Percentiles rank a stretch among this genome's conserved stretches.
Conservation (phyloP, 2,113 vertebrate species). For the Tricholaema leucomelas region DNA sequence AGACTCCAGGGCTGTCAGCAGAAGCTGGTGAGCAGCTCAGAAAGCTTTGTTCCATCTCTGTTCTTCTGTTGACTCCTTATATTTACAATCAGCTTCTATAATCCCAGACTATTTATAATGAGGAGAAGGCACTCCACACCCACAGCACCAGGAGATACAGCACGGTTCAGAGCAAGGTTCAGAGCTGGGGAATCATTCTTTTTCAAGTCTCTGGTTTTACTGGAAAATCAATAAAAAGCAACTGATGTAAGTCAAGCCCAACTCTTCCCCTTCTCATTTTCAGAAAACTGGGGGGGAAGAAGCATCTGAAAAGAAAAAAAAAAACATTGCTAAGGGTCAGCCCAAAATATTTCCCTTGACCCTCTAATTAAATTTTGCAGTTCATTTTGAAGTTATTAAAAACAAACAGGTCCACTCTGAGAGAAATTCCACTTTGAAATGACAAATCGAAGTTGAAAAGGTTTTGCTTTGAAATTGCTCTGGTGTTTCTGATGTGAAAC, state of each 20-base stretch:
- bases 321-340: neutral
- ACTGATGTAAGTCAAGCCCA: neutral
- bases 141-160: neutral
- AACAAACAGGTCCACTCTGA: neutral
- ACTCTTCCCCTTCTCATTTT: neutral
- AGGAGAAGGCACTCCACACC: neutral
- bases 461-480: constrained; percentile 27
- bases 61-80: neutral
- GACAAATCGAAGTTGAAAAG: constrained; percentile 36
- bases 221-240: neutral
- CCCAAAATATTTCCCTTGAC: neutral
- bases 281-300: neutral
- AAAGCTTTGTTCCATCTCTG: neutral
- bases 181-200: neutral
- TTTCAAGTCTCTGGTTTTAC: neutral
- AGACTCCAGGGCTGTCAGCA: neutral
- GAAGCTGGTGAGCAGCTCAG: neutral
- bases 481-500: constrained; percentile 40
- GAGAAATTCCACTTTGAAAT: neutral
- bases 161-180: constrained; percentile 5
- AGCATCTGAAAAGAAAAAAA: too few species aligned
- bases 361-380: neutral
- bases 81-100: neutral
- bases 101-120: constrained; percentile 18
- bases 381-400: constrained; percentile 8